phyloP scores from a whole-genome alignment of 2,113 vertebrate genomes.

The Nannobrachium achirus region DNA sequence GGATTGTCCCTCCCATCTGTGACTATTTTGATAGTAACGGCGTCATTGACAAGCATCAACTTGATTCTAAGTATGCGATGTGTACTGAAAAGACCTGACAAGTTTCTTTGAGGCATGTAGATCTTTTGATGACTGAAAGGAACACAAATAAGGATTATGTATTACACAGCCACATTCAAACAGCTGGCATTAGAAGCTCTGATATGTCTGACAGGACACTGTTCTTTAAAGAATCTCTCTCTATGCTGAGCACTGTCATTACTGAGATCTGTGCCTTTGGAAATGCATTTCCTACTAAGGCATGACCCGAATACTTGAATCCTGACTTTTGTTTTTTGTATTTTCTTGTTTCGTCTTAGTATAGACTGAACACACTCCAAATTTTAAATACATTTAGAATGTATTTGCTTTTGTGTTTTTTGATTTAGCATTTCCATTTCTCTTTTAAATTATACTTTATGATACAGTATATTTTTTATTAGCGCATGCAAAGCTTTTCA shows the following conservation, averaged over 20 bases:
- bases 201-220: conserved; percentile 61
- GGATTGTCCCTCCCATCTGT: conserved; percentile 69
- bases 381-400: neutral
- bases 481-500: neutral
- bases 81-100: conserved; percentile 69
- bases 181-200: conserved; percentile 67
- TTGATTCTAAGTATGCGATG: conserved; percentile 68
- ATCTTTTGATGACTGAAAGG: conserved; percentile 70
- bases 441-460: neutral
- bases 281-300: conserved; percentile 47
- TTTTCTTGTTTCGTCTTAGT: conserved; percentile 31
- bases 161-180: conserved; percentile 71
- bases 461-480: neutral
- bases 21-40: conserved; percentile 72
- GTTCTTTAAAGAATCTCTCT: conserved; percentile 47
- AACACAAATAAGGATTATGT: conserved; percentile 78
- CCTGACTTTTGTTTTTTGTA: conserved; percentile 4
- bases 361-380: conserved; percentile 19
- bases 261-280: conserved; percentile 52
- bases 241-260: conserved; percentile 56
- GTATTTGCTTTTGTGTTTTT: neutral
- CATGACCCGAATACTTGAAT: conserved; percentile 28
- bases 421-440: neutral
- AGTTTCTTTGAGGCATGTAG: conserved; percentile 72
- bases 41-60: conserved; percentile 69